phyloP scores from a whole-genome alignment of 2,888 invertebrate genomes.

The Panzeria rudis region DNA sequence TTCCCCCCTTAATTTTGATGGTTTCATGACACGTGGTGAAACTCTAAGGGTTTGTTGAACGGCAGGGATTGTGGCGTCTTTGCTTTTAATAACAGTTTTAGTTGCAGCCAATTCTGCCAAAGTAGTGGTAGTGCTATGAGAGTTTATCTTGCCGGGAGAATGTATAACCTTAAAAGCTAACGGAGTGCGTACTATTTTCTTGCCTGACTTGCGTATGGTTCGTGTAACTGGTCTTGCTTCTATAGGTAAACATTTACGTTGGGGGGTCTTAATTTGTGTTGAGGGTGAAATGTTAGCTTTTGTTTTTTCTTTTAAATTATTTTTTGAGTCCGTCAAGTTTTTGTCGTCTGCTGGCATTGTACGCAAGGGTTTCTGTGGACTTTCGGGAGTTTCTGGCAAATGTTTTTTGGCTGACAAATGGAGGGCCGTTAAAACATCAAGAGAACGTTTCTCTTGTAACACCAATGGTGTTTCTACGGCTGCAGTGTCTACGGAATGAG shows the following conservation, averaged over 20 bases:
- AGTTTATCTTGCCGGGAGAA: slow-evolving; percentile 66
- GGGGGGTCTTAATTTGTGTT: slow-evolving; percentile 50
- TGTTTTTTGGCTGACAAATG: slow-evolving; percentile 81
- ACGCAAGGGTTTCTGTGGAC: not conserved
- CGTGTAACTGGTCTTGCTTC: slow-evolving; percentile 76
- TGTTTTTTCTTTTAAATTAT: slow-evolving; percentile 34
- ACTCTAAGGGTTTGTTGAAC: slow-evolving; percentile 56
- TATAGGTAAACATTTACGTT: slow-evolving; percentile 76
- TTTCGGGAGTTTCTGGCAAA: slow-evolving; percentile 57
- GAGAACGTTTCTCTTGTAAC: slow-evolving; percentile 72
- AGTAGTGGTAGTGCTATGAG: slow-evolving; percentile 66
- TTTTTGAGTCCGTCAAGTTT: slow-evolving; percentile 42
- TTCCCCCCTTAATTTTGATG: slow-evolving; percentile 32
- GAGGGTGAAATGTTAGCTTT: slow-evolving; percentile 50
- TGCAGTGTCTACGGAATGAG: slow-evolving; percentile 22
- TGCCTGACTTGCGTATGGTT: slow-evolving; percentile 56
- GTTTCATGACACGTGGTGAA: slow-evolving; percentile 64
- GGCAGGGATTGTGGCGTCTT: not conserved
- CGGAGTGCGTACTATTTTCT: slow-evolving; percentile 72
- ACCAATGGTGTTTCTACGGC: slow-evolving; percentile 66
- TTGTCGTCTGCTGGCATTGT: slow-evolving; percentile 61
- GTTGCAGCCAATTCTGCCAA: slow-evolving; percentile 46
- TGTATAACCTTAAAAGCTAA: slow-evolving; percentile 70
- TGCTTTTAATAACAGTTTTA: slow-evolving; percentile 50
- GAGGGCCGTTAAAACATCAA: slow-evolving; percentile 80